These are phyloP conservation scores for Sabatieria punctata DNA, from an alignment of 2,888 invertebrate genomes.

Conservation along the genomic window DNA sequence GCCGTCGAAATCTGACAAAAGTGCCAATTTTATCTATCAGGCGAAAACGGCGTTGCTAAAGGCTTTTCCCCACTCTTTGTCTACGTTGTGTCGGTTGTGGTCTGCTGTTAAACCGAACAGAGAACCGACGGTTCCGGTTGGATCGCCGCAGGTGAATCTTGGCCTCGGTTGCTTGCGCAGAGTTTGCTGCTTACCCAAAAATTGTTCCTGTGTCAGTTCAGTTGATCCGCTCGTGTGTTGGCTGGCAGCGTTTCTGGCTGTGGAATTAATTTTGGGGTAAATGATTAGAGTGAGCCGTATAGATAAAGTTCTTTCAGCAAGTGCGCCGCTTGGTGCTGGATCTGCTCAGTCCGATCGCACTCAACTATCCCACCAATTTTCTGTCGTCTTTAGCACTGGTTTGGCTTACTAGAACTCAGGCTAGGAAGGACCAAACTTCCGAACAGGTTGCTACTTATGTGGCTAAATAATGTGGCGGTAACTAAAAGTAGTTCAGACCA, in stretches of 20 bases:
- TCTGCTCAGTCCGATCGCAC: slow-evolving; percentile 62
- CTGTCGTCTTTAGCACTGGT: slow-evolving; percentile 64
- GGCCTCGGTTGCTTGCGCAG: no score
- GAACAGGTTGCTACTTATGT: no score
- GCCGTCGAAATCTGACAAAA: no score
- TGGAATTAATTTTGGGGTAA: no score
- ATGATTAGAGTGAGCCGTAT: no score
- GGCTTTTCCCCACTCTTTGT: slow-evolving; percentile 60
- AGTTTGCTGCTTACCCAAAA: no score
- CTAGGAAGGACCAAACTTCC: slow-evolving; percentile 6
- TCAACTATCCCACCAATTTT: slow-evolving; percentile 61
- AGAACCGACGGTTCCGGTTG: slow-evolving; percentile 18
- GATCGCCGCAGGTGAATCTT: slow-evolving; percentile 17
- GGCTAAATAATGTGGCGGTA: no score
- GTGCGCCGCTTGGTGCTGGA: slow-evolving; percentile 61
- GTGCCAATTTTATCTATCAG: slow-evolving; percentile 14
- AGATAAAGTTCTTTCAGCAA: slow-evolving; percentile 43
- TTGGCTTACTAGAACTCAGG: slow-evolving; percentile 47
- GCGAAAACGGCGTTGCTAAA: slow-evolving; percentile 57
- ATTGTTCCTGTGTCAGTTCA: no score
- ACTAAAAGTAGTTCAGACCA: not conserved
- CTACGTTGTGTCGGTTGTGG: slow-evolving; percentile 58
- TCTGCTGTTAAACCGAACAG: slow-evolving; percentile 44
- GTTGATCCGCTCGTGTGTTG: no score
- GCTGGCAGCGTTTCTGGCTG: no score